Evolutionary conservation across 2,797 vertebrate genomes (phyloP), one percentile per base, ranked within the genome.

Genomic region (Amblyraja radiata): DNA sequence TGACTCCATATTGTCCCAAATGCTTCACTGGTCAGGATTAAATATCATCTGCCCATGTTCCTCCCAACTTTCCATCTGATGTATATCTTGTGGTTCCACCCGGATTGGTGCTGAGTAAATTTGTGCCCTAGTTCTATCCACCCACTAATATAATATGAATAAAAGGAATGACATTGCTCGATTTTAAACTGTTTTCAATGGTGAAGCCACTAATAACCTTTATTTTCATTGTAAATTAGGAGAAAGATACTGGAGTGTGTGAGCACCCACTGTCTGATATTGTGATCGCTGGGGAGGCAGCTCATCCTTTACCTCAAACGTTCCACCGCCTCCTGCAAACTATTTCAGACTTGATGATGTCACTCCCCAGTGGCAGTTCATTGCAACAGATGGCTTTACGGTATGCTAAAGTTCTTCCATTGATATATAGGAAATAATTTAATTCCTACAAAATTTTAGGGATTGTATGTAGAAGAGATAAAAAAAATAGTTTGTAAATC

Each of bases 301-400:
- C 99, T 93, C 99, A 99, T 94, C 99, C 99, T 6, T 96, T 99
- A 28, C 99, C 99, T 6, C 98, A 99, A 95, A 99, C 99, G 13
- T 99, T 99, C 94, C 99, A 99, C 94, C 98, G 98, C 91, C 97
- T 99, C 63, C 98, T 99, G 14, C 99, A 99, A 95, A 99, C 99
- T 65, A 99, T 99, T 96, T 99, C 99, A 36, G 99, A 99, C 94
- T 98, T 99, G 88, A 99, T 99, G 99, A 99, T 99, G 99, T 99
- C 99, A 77, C 98, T 99, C 93, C 99, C 99, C 58, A 97, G 98
- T 94, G 99, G 99, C 93, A 99, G 99, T 95, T 98, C 99, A 54
- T 96, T 99, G 93, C 99, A 99, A 94, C 99, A 99, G 94, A 99
- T 99, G 99, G 99, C 99, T 77, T 97, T 99, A 21, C 97, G 99